phyloP scores from a whole-genome alignment of 1,140 invertebrate genomes.

The Sitodiplosis mosellana region DNA sequence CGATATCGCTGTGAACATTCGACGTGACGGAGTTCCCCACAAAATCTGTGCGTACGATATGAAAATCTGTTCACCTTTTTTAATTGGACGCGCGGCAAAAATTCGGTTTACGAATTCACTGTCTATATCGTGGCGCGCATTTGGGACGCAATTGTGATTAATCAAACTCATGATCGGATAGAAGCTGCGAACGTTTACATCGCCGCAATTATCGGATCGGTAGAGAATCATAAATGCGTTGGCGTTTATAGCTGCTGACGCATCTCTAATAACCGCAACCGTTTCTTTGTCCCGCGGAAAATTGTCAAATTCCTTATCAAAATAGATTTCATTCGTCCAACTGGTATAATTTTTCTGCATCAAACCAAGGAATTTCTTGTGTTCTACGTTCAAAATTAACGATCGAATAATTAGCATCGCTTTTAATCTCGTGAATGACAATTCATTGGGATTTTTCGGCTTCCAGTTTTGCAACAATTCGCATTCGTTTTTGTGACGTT shows the following conservation, averaged over 20 bases:
- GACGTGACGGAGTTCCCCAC: constrained; percentile 42
- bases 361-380: neutral
- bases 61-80: constrained; percentile 40
- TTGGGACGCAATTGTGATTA: constrained; percentile 51
- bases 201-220: constrained; percentile 24
- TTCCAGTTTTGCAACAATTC: constrained; percentile 27
- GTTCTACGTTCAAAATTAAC: neutral
- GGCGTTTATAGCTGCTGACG: constrained; percentile 33
- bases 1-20: constrained; percentile 37
- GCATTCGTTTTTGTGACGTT: constrained; percentile 33
- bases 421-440: neutral
- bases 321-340: neutral
- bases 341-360: neutral
- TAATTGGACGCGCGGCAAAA: constrained; percentile 36
- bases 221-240: constrained; percentile 45
- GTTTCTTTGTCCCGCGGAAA: neutral
- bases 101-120: constrained; percentile 32
- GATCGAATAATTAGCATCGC: neutral
- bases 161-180: constrained; percentile 48
- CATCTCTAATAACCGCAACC: neutral
- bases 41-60: constrained; percentile 45
- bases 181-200: constrained; percentile 39
- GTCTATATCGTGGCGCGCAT: constrained; percentile 42
- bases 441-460: constrained; percentile 24
- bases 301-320: neutral